Percentiles rank a stretch among this genome's conserved stretches.
These are phyloP conservation scores for Diogma glabrata DNA, from an alignment of 2,888 invertebrate genomes.

Conservation along the genomic window DNA sequence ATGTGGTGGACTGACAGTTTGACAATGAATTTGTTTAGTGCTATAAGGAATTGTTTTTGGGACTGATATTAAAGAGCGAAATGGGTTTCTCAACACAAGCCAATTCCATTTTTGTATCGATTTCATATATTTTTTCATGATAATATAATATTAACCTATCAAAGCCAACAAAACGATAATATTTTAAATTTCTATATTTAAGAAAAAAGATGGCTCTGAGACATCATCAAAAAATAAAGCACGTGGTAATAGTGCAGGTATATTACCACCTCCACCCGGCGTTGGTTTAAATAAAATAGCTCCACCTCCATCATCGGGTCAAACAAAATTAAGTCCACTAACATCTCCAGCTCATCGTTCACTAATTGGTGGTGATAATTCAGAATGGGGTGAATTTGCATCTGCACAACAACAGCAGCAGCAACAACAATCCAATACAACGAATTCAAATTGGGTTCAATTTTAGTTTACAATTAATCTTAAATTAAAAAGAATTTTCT, in stretches of 20 bases:
- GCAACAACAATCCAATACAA: constrained; percentile 26
- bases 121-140: not conserved
- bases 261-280: constrained; percentile 79
- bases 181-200: constrained; percentile 24
- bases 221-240: constrained; percentile 49
- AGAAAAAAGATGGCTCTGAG: constrained; percentile 85
- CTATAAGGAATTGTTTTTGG: too few relatives aligned
- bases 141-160: constrained; percentile 6
- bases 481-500: too few relatives aligned
- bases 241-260: constrained; percentile 43
- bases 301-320: constrained; percentile 60
- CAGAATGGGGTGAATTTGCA: constrained; percentile 71
- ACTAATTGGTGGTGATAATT: constrained; percentile 37
- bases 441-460: constrained; percentile 37
- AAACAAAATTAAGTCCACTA: constrained; percentile 31
- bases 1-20: too few relatives aligned
- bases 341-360: constrained; percentile 66
- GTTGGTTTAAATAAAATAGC: constrained; percentile 52
- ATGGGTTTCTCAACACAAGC: too few relatives aligned
- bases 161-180: too few relatives aligned
- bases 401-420: constrained; percentile 41
- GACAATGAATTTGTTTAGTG: too few relatives aligned
- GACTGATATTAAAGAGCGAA: too few relatives aligned
- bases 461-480: too few relatives aligned
- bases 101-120: too few relatives aligned